Conservation (phyloP, 2,797 vertebrate genomes). For the Syndactyla subalaris region DNA sequence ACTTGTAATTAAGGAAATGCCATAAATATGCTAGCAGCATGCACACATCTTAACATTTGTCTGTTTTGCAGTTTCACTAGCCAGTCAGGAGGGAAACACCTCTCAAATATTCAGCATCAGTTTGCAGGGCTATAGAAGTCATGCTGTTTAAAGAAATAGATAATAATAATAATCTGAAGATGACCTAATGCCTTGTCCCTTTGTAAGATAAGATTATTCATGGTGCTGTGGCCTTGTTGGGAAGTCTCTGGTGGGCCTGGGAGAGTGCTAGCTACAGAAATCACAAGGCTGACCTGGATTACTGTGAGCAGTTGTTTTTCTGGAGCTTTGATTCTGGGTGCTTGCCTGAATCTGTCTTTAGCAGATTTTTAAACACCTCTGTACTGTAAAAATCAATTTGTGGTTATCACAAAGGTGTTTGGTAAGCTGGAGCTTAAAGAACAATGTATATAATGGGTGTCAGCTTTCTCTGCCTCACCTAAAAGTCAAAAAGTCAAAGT, state of each 20-base stretch:
- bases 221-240: background rate
- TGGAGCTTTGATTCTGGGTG: background rate
- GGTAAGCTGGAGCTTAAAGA: background rate
- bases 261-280: background rate
- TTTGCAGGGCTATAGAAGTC: background rate
- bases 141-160: background rate
- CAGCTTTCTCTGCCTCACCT: background rate
- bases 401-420: background rate
- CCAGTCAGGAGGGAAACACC: background rate
- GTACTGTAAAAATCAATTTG: background rate
- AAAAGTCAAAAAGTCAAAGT: background rate
- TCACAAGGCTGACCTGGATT: background rate
- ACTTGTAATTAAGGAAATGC: background rate
- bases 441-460: background rate
- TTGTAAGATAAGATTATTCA: background rate
- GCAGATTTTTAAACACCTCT: background rate
- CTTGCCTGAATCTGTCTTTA: background rate
- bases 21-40: background rate
- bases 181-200: background rate
- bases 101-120: background rate
- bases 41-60: background rate
- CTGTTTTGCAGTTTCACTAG: background rate
- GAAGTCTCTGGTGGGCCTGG: background rate
- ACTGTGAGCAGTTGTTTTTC: background rate
- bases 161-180: background rate